phyloP scores from a whole-genome alignment of 2,113 vertebrate genomes.

The Meleagris gallopavo region DNA sequence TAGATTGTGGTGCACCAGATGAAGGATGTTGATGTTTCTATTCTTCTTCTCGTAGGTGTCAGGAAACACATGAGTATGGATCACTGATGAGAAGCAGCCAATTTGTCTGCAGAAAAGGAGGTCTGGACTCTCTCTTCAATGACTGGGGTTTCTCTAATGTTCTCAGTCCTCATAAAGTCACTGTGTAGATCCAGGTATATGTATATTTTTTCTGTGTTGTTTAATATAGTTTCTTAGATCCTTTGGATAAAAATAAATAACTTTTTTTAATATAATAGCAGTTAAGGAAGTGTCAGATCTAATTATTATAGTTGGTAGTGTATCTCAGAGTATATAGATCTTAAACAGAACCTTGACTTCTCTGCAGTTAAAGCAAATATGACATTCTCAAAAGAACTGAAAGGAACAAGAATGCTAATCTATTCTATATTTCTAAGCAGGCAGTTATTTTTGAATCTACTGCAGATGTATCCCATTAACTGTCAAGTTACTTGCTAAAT shows the following conservation, averaged over 20 bases:
- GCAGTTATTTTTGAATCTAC: constrained; percentile 43
- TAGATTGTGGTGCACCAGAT: not conserved
- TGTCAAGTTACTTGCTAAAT: constrained; percentile 68
- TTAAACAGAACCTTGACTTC: not conserved
- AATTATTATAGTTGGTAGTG: not conserved
- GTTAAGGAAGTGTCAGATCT: not conserved
- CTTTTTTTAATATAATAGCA: constrained; percentile 5
- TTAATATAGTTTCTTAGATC: not conserved
- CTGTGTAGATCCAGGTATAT: not conserved
- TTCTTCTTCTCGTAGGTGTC: not conserved
- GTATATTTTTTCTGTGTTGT: not conserved
- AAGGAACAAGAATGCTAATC: constrained; percentile 1
- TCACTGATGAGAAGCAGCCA: not conserved
- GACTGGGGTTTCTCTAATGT: not conserved
- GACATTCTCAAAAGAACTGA: constrained; percentile 8
- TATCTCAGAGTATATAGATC: not conserved
- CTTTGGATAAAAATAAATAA: constrained; percentile 7
- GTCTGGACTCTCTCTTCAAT: not conserved
- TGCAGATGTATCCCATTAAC: constrained; percentile 67
- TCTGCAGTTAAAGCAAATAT: not conserved
- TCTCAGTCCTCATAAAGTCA: not conserved
- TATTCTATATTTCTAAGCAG: constrained; percentile 49
- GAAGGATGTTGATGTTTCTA: not conserved
- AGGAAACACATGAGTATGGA: not conserved
- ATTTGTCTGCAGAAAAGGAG: constrained; percentile 1